These are phyloP conservation scores for Phacellophora camtschatica DNA, from an alignment of 30 jellyfish, hydroid and myxozoan species.

Conservation along the genomic window DNA sequence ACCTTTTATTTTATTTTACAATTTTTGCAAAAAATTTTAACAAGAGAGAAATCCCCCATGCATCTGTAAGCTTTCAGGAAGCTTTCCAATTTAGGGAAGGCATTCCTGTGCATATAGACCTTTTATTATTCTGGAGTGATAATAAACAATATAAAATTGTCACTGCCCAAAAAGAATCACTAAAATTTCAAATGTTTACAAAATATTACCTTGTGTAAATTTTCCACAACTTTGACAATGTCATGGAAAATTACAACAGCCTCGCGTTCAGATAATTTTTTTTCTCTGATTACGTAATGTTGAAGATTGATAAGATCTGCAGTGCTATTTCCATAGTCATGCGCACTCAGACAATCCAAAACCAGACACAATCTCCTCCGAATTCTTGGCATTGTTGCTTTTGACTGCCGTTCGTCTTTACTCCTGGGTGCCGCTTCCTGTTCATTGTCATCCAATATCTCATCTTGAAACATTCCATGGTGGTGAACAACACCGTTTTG, in stretches of 20 bases:
- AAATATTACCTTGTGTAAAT: slow-evolving; percentile 89
- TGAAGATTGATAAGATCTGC: slow-evolving; percentile 88
- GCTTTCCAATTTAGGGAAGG: no score
- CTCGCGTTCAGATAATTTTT: slow-evolving; percentile 84
- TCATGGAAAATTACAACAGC: slow-evolving; percentile 86
- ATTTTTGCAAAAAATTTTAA: no score
- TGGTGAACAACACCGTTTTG: slow-evolving; percentile 93
- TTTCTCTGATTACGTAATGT: slow-evolving; percentile 90
- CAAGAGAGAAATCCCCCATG: no score
- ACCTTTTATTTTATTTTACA: no score
- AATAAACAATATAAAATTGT: no score
- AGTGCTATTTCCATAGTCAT: slow-evolving; percentile 73
- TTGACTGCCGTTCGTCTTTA: slow-evolving; percentile 5
- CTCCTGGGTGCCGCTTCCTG: slow-evolving; percentile 50
- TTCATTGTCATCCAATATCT: slow-evolving; percentile 61
- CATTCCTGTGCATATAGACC: no score
- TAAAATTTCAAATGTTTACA: no score
- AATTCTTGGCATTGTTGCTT: slow-evolving; percentile 24
- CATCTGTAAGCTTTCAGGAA: no score
- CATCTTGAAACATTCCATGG: slow-evolving; percentile 96
- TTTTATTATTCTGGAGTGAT: no score
- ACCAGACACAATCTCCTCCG: slow-evolving; percentile 89
- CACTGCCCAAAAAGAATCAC: no score
- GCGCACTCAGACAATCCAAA: slow-evolving; percentile 90
- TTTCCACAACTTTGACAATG: slow-evolving; percentile 78